phyloP scores from a whole-genome alignment of 2,113 vertebrate genomes.

The Sebastes schlegelii region DNA sequence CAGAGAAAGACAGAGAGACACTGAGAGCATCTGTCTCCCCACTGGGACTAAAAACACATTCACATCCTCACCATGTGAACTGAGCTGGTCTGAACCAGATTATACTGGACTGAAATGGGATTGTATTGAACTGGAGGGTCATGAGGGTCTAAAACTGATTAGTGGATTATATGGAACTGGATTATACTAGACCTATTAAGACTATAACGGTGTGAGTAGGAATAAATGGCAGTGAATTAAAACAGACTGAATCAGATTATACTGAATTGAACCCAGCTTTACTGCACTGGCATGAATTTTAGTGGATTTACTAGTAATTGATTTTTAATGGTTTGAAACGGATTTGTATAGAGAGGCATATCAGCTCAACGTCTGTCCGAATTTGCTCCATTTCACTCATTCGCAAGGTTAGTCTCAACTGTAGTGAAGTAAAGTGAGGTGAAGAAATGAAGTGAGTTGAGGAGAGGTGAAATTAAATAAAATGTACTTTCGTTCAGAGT shows the following conservation, averaged over 20 bases:
- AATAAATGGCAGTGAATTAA: constrained; percentile 18
- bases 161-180: constrained; percentile 60
- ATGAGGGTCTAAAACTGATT: constrained; percentile 66
- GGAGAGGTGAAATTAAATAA: too few relatives aligned
- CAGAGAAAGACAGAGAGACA: constrained; percentile 44
- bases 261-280: constrained; percentile 32
- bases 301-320: neutral
- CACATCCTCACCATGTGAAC: constrained; percentile 57
- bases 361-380: neutral
- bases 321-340: constrained; percentile 8
- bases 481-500: neutral
- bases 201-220: constrained; percentile 23
- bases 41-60: constrained; percentile 45
- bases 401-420: neutral
- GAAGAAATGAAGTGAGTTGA: too few relatives aligned
- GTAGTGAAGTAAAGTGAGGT: neutral
- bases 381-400: neutral
- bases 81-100: constrained; percentile 60
- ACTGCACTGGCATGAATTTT: constrained; percentile 4
- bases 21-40: constrained; percentile 41
- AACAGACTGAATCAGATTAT: constrained; percentile 47
- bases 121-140: constrained; percentile 65
- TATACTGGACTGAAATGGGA: constrained; percentile 67
- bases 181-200: constrained; percentile 49
- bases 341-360: constrained; percentile 1